A percentile compares a stretch with the other conserved stretches of the same genome.
Conservation (phyloP, 2,113 vertebrate species). For the Dipodomys stephensi region DNA sequence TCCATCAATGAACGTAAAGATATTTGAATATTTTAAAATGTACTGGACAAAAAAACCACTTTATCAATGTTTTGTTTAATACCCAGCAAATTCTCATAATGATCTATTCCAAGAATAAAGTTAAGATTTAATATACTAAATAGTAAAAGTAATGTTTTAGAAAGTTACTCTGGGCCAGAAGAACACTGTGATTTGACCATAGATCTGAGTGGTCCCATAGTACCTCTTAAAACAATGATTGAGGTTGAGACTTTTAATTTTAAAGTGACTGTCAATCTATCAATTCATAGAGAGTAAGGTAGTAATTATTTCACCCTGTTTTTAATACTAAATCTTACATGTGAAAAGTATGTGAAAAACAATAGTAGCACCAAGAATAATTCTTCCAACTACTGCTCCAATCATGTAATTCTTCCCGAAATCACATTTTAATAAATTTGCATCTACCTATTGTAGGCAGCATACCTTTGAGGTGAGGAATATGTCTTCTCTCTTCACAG, state of each 20-base stretch:
- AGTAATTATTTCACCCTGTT: background rate
- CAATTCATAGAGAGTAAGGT: background rate
- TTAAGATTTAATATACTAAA: background rate
- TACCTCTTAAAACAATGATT: background rate
- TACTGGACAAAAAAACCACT: background rate
- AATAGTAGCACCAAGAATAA: too few relatives aligned
- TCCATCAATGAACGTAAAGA: background rate
- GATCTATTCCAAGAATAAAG: background rate
- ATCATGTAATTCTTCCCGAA: too few relatives aligned
- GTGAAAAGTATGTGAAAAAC: background rate
- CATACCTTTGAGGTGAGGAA: conserved; percentile 64
- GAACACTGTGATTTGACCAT: background rate
- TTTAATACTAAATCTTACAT: background rate
- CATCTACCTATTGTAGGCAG: too few relatives aligned
- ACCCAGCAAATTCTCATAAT: too few relatives aligned
- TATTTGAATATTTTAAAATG: background rate
- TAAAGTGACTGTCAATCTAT: background rate
- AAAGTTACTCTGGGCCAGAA: background rate
- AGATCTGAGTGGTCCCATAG: background rate
- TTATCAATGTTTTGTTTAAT: background rate
- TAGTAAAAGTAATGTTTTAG: background rate
- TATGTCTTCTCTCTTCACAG: conserved; percentile 54
- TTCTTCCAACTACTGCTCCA: too few relatives aligned
- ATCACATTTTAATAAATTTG: too few relatives aligned
- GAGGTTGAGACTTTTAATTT: background rate